Conservation (phyloP, 2,113 vertebrate genomes). For the Serilophus lunatus region DNA sequence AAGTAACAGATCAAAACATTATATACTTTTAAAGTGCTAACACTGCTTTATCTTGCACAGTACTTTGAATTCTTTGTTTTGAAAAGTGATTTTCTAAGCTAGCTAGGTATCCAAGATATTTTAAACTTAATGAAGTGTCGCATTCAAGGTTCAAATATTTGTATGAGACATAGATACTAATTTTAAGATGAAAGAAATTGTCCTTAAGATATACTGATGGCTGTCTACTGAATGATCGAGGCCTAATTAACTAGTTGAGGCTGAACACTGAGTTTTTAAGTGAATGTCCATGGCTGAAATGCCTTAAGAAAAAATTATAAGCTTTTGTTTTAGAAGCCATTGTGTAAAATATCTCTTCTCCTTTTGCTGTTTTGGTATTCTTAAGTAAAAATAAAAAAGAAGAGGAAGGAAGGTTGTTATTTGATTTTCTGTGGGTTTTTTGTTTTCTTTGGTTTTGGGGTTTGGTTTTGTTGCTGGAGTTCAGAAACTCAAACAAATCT, state of each 20-base stretch:
- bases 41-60: not conserved
- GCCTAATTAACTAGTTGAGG: not conserved
- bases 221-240: not conserved
- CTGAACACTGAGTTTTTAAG: not conserved
- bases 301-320: not conserved
- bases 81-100: not conserved
- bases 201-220: not conserved
- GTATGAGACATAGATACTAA: not conserved
- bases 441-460: fast-evolving
- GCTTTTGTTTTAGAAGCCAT: not conserved
- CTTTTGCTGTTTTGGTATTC: not conserved
- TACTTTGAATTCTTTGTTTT: not conserved
- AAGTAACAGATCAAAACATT: not conserved
- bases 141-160: not conserved
- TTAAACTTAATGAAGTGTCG: not conserved
- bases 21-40: not conserved
- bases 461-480: not conserved
- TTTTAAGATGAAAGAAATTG: not conserved
- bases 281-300: not conserved
- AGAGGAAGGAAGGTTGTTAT: fast-evolving
- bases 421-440: too few relatives aligned
- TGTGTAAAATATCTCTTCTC: not conserved
- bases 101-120: not conserved
- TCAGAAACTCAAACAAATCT: not conserved
- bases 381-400: not conserved